These are phyloP conservation scores for Lithophane semibrunnea DNA, from an alignment of 2,888 invertebrate genomes.

Conservation along the genomic window DNA sequence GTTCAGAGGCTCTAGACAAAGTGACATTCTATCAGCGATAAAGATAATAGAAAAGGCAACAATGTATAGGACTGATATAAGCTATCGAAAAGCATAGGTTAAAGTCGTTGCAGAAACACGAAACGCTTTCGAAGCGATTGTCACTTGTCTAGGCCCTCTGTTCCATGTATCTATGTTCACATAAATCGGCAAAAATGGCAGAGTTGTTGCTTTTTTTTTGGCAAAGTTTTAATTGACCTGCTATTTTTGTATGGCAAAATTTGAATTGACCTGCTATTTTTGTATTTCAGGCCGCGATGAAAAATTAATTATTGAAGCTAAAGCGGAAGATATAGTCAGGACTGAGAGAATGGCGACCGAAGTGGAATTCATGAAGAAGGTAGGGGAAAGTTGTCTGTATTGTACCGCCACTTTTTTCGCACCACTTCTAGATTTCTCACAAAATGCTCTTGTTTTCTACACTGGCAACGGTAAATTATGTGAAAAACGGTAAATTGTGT, in stretches of 20 bases:
- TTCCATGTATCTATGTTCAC: not conserved
- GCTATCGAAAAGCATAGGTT: no score
- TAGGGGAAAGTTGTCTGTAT: conserved; percentile 71
- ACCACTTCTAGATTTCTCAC: not conserved
- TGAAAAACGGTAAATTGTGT: no score
- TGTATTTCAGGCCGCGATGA: conserved; percentile 81
- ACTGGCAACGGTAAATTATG: not conserved
- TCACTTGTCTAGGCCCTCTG: no score
- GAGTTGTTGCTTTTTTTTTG: no score
- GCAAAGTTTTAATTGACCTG: not conserved
- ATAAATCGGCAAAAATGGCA: no score
- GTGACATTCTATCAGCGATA: no score
- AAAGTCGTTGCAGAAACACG: no score
- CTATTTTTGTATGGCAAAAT: conserved; percentile 10
- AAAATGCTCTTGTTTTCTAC: not conserved
- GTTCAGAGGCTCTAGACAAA: no score
- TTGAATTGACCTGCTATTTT: not conserved
- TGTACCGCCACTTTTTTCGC: not conserved
- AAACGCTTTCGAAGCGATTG: no score
- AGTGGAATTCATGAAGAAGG: conserved; percentile 93
- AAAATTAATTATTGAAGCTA: conserved; percentile 87
- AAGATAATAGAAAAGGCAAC: no score
- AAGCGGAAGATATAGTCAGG: conserved; percentile 93
- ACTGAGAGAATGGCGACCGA: conserved; percentile 92
- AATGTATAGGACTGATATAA: no score